phyloP scores from a whole-genome alignment of 2,797 vertebrate species.

The Scolopax bukidnonensis region DNA sequence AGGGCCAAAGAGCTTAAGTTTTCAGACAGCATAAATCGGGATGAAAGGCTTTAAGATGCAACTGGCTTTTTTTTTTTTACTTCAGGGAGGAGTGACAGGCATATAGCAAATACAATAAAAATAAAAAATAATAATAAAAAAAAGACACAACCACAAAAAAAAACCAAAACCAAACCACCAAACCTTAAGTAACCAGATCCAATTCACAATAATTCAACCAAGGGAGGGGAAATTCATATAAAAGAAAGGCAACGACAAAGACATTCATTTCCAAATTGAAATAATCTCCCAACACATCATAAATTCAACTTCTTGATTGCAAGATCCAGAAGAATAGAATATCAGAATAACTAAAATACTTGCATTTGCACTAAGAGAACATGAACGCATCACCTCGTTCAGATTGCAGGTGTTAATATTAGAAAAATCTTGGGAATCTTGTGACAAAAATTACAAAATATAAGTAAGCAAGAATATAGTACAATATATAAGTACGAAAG shows the following conservation, averaged over 20 bases:
- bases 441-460: constrained; percentile 5
- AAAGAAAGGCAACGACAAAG: neutral
- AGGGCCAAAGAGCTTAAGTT: neutral
- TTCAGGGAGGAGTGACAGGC: neutral
- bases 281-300: neutral
- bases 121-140: neutral
- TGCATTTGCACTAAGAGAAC: neutral
- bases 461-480: neutral
- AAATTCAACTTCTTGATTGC: neutral
- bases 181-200: neutral
- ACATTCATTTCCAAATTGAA: neutral
- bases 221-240: fast-evolving
- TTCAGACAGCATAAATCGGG: neutral
- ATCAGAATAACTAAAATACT: neutral
- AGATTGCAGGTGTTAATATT: neutral
- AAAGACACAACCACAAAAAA: neutral
- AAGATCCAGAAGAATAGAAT: neutral
- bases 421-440: neutral
- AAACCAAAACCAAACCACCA: too few species aligned
- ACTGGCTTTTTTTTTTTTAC: neutral
- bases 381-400: neutral
- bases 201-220: neutral
- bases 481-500: neutral
- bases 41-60: neutral
- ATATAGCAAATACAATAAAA: neutral